These are phyloP conservation scores for Sarcoramphus papa DNA, from an alignment of 2,797 vertebrate species.

Conservation along the genomic window DNA sequence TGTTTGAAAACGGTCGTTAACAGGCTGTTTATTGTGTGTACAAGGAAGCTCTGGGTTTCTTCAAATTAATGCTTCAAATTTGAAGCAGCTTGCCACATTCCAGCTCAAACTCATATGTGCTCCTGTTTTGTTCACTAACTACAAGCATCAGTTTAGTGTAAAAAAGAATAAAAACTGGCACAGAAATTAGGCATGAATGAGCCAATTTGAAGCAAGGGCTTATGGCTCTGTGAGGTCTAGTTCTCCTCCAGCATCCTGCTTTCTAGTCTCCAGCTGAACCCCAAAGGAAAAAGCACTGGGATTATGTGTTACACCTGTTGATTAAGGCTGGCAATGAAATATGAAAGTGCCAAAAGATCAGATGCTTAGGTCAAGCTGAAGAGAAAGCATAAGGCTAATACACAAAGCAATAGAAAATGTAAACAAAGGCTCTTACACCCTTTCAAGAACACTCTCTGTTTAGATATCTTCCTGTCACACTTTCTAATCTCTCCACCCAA, in stretches of 20 bases:
- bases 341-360: background rate
- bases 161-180: background rate
- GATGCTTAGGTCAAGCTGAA: background rate
- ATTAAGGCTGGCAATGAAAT: background rate
- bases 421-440: background rate
- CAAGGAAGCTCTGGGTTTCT: slow-evolving; percentile 9
- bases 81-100: background rate
- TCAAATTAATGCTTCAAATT: background rate
- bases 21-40: background rate
- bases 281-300: background rate
- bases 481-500: background rate
- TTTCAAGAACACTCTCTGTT: background rate
- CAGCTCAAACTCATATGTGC: background rate
- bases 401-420: background rate
- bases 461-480: background rate
- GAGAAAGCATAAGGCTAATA: background rate
- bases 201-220: background rate
- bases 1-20: slow-evolving; percentile 12
- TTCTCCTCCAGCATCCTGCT: background rate
- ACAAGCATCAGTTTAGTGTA: background rate
- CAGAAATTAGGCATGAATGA: background rate
- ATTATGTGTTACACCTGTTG: background rate
- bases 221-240: background rate
- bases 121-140: background rate
- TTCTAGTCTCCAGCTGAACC: background rate